Base-by-base conservation (phyloP, 2,888 invertebrate species). In the Drosophila neutralis region DNA sequence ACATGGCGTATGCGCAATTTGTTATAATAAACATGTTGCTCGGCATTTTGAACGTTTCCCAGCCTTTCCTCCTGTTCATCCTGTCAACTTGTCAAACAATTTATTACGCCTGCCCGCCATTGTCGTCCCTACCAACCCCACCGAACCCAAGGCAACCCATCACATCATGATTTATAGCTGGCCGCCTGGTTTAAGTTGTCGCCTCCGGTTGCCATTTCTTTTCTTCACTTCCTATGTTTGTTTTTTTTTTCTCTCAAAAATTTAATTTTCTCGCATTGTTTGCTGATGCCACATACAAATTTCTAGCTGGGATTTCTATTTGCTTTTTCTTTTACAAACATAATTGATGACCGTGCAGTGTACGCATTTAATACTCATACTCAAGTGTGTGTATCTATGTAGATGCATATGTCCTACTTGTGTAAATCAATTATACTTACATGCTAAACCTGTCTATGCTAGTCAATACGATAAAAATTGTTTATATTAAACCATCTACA, bases 11-110 rank as follows among this genome's bases (percentile, higher is more conserved):
- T 86, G 78, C 82, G 86, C 84, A 88, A 86, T 86, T 88, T 88
- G 83, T 88, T 88, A 88, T 88, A 85, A 86, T 85, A 85, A 85
- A 88, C 85, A 85, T 88, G 88, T 86, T 86, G 88, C 86, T 75
- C 73, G 70, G 64, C 80, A 73, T 76, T 75, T 75, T 49, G 66
- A 65, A 29, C 56, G 56, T 35, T 27, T 24, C 35, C 11, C 78
- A 63, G 73, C 56, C 36, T 40, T 45, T 45, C 49, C 52, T 60
- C 53, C 49, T 61, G 57, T 40, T 69, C 53, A 65, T 80, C 74
- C 86, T 75, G 88, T 82, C 88, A 85, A 87, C 88, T 85, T 87
- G 85, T 85, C 86, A 87, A 85, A 85, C 83, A 87, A 85, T 85
- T 85, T 85, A 85, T 85, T 83, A 83, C 77, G 74, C 79, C 74